These are phyloP conservation scores for Equus przewalskii DNA, from an alignment of 2,113 vertebrate genomes.

Conservation along the genomic window DNA sequence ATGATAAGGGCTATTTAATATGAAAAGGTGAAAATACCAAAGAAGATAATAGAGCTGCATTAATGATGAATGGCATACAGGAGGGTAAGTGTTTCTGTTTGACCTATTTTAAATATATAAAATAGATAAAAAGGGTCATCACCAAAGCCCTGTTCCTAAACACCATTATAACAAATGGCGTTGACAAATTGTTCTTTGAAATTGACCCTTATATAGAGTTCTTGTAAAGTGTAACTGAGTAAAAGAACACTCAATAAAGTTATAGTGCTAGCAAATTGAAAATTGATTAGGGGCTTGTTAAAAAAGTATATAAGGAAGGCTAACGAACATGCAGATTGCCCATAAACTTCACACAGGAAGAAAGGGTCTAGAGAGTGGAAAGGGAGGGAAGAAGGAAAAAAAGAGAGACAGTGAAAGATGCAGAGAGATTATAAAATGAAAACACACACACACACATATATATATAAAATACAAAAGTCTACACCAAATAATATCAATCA, in stretches of 20 bases:
- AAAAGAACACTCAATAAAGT: constrained; percentile 49
- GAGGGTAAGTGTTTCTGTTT: constrained; percentile 33
- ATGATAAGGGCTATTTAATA: constrained; percentile 48
- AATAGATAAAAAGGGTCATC: constrained; percentile 46
- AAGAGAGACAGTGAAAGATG: not conserved
- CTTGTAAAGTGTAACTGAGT: not conserved
- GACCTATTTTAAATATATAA: constrained; percentile 64
- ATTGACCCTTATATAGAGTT: not conserved
- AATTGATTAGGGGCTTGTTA: not conserved
- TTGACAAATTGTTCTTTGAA: constrained; percentile 61
- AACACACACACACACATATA: not conserved
- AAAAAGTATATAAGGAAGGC: not conserved
- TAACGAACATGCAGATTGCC: not conserved
- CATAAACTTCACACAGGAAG: not conserved
- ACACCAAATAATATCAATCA: not conserved
- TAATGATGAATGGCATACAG: constrained; percentile 42
- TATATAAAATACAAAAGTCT: not conserved
- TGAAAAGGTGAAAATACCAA: constrained; percentile 35
- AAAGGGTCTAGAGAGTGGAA: not conserved
- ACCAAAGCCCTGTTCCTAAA: constrained; percentile 41
- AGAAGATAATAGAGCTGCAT: constrained; percentile 35
- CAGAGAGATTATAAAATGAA: not conserved
- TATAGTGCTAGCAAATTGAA: constrained; percentile 41
- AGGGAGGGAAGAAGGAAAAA: not conserved
- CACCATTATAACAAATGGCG: not conserved